Evolutionary conservation across 92 coral and sea anemone species (phyloP), one percentile per base, ranked within the genome.

Genomic region (Heliopora coerulea): DNA sequence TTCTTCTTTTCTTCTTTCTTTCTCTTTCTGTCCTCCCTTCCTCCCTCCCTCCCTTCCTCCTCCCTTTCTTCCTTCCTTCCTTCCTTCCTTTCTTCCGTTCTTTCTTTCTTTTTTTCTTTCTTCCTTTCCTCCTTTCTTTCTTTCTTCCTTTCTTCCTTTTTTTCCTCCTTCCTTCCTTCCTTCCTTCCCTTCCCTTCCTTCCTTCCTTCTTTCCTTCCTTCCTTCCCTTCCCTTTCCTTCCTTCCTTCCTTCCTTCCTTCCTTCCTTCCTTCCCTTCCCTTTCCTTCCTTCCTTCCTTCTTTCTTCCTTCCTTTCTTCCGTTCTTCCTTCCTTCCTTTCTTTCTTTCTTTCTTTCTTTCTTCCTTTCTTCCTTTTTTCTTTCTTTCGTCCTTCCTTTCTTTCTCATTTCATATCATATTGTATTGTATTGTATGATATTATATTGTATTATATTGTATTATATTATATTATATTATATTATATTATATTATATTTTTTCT

Each of bases 221-320:
- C 30, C 61, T 21, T 56, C 29, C 61, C 17, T 56, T 8, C 61
- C 23, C 30, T 31, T 23, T 56, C 12, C 61, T 23, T 56, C 61
- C 61, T 23, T 23, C 20, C 20, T 7, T 56, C 61, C 61, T 56
- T 23, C 30, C 61, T 56, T 56, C 61, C 61, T 56, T 56, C 30
- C 61, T 56, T 56, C 31, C 61, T 56, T 23, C 30, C 61, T 56
- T 56, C 61, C 61, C 23, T 56, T n/a, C n/a, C n/a, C 30, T 31
- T 56, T 56, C 31, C 61, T 56, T 23, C 30, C 61, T 14, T 56
- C 61, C 61, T 56, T 23, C 30, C 61, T 56, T 56, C 30, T 31
- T 56, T 31, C 61, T 56, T 56, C 30, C 61, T 17, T 56, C 61
- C 61, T 56, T 56, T 12, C 61, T 56, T 23, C 30, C 61, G 14